phyloP scores from a whole-genome alignment of 2,113 vertebrate species.

The Thunnus thynnus region DNA sequence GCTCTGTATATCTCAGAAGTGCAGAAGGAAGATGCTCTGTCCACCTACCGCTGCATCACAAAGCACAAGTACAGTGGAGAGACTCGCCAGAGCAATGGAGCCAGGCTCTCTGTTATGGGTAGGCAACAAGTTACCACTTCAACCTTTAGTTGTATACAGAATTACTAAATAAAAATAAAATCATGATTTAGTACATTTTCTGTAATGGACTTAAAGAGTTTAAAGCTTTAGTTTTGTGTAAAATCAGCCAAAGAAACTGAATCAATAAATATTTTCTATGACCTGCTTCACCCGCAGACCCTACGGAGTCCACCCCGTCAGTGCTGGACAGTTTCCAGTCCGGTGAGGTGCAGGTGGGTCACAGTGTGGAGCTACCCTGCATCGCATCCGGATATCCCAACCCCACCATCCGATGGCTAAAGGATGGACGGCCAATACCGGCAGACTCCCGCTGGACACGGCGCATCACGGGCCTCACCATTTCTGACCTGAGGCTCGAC shows the following conservation, averaged over 20 bases:
- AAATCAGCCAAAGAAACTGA: neutral
- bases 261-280: neutral
- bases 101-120: conserved; percentile 98
- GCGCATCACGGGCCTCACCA: conserved; percentile 91
- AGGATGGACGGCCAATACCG: conserved; percentile 94
- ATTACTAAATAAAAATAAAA: neutral
- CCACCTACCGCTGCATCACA: conserved; percentile 99
- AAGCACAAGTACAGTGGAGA: conserved; percentile 99
- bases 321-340: conserved; percentile 97
- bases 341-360: conserved; percentile 90
- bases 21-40: conserved; percentile 99
- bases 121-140: conserved; percentile 51
- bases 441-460: conserved; percentile 93
- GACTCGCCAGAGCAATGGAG: conserved; percentile 98
- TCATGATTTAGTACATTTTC: too few relatives aligned
- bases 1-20: conserved; percentile 99
- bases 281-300: conserved; percentile 84
- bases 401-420: conserved; percentile 96
- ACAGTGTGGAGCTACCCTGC: conserved; percentile 93
- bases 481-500: conserved; percentile 93
- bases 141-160: neutral
- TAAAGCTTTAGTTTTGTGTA: too few relatives aligned
- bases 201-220: too few relatives aligned
- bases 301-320: conserved; percentile 93
- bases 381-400: conserved; percentile 96